These are phyloP conservation scores for Lymantria dispar DNA, from an alignment of 2,888 invertebrate genomes.

Conservation along the genomic window DNA sequence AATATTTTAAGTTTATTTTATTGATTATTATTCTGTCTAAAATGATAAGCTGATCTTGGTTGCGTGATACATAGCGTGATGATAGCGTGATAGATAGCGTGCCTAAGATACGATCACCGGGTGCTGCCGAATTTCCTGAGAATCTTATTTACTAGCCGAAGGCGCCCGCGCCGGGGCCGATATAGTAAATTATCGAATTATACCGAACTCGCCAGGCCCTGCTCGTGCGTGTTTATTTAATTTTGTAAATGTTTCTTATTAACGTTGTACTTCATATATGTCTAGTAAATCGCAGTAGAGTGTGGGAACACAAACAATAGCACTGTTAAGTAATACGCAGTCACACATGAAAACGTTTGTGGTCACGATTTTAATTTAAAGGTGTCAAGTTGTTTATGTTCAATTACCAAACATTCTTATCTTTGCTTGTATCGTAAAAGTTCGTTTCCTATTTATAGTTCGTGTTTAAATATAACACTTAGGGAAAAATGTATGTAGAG, in stretches of 20 bases:
- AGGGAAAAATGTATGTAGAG: too few relatives aligned
- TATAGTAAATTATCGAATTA: conserved; percentile 76
- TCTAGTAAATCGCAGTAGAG: conserved; percentile 58
- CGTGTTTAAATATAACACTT: too few relatives aligned
- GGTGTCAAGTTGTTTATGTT: conserved; percentile 54
- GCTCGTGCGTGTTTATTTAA: conserved; percentile 75
- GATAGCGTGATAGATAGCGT: conserved; percentile 73
- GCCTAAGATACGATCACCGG: conserved; percentile 65
- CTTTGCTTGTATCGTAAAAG: conserved; percentile 16
- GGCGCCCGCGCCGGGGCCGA: conserved; percentile 45
- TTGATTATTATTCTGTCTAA: too few relatives aligned
- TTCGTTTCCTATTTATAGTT: conserved; percentile 4
- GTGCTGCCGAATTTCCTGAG: conserved; percentile 73
- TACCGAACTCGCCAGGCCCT: conserved; percentile 57
- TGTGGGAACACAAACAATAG: conserved; percentile 54
- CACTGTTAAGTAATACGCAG: conserved; percentile 38
- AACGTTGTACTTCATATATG: conserved; percentile 47
- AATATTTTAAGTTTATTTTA: too few relatives aligned
- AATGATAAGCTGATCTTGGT: conserved; percentile 26
- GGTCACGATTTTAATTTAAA: conserved; percentile 62
- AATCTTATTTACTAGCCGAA: conserved; percentile 67
- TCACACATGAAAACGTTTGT: conserved; percentile 53
- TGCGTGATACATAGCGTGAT: conserved; percentile 62
- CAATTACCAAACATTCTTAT: conserved; percentile 34
- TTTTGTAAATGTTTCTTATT: conserved; percentile 68